phyloP scores from a whole-genome alignment of 2,888 invertebrate species.

The Phortica magna region DNA sequence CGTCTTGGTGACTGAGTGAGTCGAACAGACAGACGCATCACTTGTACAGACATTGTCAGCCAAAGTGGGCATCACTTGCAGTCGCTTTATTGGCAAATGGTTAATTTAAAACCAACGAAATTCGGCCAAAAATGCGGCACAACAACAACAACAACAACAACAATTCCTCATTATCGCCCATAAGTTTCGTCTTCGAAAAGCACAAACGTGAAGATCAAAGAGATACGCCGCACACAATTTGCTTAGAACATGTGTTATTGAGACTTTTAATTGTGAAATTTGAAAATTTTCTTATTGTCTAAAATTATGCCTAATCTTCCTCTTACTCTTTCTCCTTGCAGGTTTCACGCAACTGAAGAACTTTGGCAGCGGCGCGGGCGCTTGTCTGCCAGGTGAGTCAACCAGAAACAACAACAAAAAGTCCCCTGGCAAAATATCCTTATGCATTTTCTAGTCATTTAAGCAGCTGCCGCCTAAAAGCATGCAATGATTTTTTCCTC shows the following conservation, averaged over 20 bases:
- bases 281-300: background rate
- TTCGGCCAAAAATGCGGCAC: conserved; percentile 1
- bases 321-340: background rate
- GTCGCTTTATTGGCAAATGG: conserved; percentile 1
- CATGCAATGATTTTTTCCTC: background rate
- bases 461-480: background rate
- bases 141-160: background rate
- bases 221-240: background rate
- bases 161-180: background rate
- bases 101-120: conserved; percentile 22
- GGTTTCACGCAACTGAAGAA: conserved; percentile 13
- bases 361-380: background rate
- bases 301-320: background rate
- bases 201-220: background rate
- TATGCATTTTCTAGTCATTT: no score
- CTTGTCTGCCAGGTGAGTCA: conserved; percentile 21
- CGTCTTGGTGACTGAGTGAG: no score
- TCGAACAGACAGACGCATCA: no score
- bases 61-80: no score
- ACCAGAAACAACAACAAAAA: background rate
- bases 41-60: no score
- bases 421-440: background rate
- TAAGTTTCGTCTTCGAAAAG: background rate
- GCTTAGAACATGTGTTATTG: background rate
- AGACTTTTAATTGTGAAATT: conserved; percentile 13